Base-by-base conservation (phyloP, 2,797 vertebrate genomes). In the Graptemys geographica region DNA sequence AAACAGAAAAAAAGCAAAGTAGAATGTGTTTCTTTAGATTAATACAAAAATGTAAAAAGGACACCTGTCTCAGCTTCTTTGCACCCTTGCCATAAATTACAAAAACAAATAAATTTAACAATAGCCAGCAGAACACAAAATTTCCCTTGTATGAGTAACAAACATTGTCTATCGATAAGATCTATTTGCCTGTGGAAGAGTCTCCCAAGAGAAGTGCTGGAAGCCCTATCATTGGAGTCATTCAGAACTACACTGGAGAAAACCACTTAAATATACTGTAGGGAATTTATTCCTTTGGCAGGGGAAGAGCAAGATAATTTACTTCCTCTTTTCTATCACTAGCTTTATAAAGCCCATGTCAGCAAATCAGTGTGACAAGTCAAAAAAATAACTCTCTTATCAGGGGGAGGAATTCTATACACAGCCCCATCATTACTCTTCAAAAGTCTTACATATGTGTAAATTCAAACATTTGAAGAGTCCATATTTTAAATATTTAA, bases 301-400 rank as follows among this genome's bases (percentile, higher is more conserved):
- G 41, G 53, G 27, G 31, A 79, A 12, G 11, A 55, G 27, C 41
- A 49, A 37, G 49, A 65, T 21, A 6, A 49, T 23, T 69, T 82
- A 3, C 2, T 7, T 69, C 49, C 33, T 4, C 28, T 69, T 21
- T 37, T 69, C 33, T 69, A n/a, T 69, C 4, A 21, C 18, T 69
- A 69, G n/a, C 37, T 69, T n/a, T 69, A 69, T 37, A 69, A 37
- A 69, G 19, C 4, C 6, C 65, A 18, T n/a, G n/a, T 44, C 51
- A 82, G 2, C 85, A 69, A 82, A 13, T 9, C 16, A 56, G 79
- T 41, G 79, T 12, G 76, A 6, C 65, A 53, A 79, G 47, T 11
- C 11, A 27, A 84, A 69, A 11, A 0, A 4, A 80, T 0, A 53
- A 27, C 7, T 4, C 44, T 18, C 49, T 11, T 0, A 0, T 69